A percentile compares a stretch with the other conserved stretches of the same genome.
phyloP scores from a whole-genome alignment of 2,797 vertebrate species.

The Cirrhinus molitorella region DNA sequence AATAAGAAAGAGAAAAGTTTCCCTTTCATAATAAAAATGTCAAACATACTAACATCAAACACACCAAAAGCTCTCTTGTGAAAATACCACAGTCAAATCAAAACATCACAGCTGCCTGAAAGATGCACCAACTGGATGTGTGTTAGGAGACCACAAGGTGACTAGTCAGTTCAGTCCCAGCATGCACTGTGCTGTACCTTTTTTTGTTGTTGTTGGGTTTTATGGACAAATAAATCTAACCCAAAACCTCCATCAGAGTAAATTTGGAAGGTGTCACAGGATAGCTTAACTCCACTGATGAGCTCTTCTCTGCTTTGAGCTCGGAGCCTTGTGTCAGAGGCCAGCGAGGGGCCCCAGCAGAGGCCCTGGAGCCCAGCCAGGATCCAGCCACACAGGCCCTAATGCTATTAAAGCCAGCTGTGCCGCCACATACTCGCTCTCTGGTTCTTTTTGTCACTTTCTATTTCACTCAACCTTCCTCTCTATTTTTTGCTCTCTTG shows the following conservation, averaged over 20 bases:
- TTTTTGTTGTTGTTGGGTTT: slow-evolving; percentile 47
- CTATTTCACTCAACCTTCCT: slow-evolving; percentile 15
- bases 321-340: slow-evolving; percentile 41
- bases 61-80: background rate
- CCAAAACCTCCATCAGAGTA: slow-evolving; percentile 47
- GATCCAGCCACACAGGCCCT: slow-evolving; percentile 45
- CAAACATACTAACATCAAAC: background rate
- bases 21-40: background rate
- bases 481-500: slow-evolving; percentile 6
- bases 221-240: slow-evolving; percentile 53
- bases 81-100: background rate
- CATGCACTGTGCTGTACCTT: slow-evolving; percentile 24
- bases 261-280: slow-evolving; percentile 50
- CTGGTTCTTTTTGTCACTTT: slow-evolving; percentile 12
- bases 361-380: slow-evolving; percentile 56
- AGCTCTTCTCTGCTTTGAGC: slow-evolving; percentile 50
- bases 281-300: slow-evolving; percentile 52
- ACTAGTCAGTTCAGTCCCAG: slow-evolving; percentile 38
- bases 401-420: slow-evolving; percentile 77
- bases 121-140: background rate
- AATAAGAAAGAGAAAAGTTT: background rate
- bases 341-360: slow-evolving; percentile 16
- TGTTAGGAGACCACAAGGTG: slow-evolving; percentile 32
- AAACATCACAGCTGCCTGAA: background rate
- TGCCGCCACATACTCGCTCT: slow-evolving; percentile 57